Percentiles rank a stretch among this genome's conserved stretches.
These are phyloP conservation scores for Drosophila aff. DNA, from an alignment of 1,140 invertebrate species.

Conservation along the genomic window DNA sequence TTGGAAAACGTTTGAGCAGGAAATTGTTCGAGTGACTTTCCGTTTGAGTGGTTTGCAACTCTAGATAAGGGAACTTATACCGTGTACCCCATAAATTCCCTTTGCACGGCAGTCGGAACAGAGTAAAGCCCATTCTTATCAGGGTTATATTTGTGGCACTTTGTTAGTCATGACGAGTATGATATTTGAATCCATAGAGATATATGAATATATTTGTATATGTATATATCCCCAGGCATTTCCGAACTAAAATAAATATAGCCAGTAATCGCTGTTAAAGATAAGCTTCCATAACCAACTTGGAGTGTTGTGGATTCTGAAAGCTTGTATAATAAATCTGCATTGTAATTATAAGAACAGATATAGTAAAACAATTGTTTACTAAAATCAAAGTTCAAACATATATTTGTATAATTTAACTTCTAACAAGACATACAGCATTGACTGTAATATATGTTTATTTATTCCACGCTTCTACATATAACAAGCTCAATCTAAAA, in stretches of 20 bases:
- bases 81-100: conserved; percentile 4
- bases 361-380: too few relatives aligned
- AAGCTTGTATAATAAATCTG: background rate
- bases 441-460: background rate
- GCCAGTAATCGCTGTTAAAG: background rate
- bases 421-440: background rate
- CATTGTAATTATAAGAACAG: background rate
- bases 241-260: conserved; percentile 6
- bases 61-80: conserved; percentile 5
- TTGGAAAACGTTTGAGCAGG: conserved; percentile 58
- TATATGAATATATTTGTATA: background rate
- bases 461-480: background rate
- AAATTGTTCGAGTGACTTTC: conserved; percentile 53
- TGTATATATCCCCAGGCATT: background rate
- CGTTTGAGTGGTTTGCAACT: conserved; percentile 35
- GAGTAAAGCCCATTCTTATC: conserved; percentile 46
- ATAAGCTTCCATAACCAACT: background rate
- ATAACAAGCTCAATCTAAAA: conserved; percentile 8
- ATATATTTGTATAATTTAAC: background rate
- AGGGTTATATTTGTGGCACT: background rate
- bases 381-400: too few relatives aligned
- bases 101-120: background rate
- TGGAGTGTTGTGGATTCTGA: background rate
- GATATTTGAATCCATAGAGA: conserved; percentile 9
- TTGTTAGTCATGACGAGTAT: conserved; percentile 22